Conservation (phyloP, 2,888 invertebrate species). For the Agrypnus murinus region DNA sequence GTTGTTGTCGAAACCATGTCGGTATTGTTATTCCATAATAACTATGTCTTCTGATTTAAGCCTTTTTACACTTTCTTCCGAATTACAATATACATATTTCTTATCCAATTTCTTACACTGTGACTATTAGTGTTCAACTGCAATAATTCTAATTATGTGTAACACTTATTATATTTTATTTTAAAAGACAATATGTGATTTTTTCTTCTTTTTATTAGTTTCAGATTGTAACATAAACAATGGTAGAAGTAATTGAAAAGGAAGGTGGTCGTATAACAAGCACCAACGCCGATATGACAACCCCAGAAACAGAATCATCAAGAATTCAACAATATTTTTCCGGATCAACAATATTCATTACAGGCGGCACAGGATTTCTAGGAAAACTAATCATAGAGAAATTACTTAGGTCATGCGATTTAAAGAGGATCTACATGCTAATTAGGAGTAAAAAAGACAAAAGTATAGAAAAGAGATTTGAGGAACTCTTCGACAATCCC, state of each 20-base stretch:
- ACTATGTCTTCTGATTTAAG: too few relatives aligned
- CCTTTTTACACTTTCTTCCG: too few relatives aligned
- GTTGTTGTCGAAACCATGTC: too few relatives aligned
- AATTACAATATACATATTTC: too few relatives aligned
- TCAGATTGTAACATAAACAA: too few relatives aligned
- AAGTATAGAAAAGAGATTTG: slow-evolving; percentile 63
- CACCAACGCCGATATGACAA: slow-evolving; percentile 71
- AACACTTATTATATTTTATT: too few relatives aligned
- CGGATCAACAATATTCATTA: slow-evolving; percentile 65
- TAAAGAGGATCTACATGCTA: slow-evolving; percentile 64
- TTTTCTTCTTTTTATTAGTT: too few relatives aligned
- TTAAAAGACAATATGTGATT: too few relatives aligned
- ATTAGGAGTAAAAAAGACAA: slow-evolving; percentile 65
- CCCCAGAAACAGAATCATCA: slow-evolving; percentile 59
- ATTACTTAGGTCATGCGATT: slow-evolving; percentile 62
- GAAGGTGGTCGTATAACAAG: slow-evolving; percentile 73
- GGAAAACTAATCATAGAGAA: slow-evolving; percentile 67
- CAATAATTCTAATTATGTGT: too few relatives aligned
- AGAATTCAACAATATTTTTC: slow-evolving; percentile 63
- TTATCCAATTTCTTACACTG: too few relatives aligned
- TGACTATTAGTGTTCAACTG: too few relatives aligned
- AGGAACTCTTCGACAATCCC: slow-evolving; percentile 76
- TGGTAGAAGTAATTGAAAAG: slow-evolving; percentile 56
- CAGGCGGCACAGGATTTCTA: slow-evolving; percentile 68
- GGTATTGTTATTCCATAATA: too few relatives aligned